These are phyloP conservation scores for Morpho helenor DNA, from an alignment of 2,888 invertebrate species.

Conservation along the genomic window DNA sequence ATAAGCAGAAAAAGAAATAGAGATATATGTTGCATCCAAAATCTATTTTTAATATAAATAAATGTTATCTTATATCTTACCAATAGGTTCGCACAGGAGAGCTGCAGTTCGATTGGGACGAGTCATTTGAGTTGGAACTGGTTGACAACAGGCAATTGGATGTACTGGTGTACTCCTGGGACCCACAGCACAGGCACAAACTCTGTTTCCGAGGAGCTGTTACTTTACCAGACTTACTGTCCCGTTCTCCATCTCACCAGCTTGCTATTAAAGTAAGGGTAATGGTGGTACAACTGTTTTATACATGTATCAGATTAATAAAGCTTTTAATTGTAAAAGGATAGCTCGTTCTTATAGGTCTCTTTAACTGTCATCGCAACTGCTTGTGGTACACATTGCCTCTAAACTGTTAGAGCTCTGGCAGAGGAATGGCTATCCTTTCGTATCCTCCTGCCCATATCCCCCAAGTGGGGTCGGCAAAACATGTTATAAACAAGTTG, in stretches of 20 bases:
- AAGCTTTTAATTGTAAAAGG: too few relatives aligned
- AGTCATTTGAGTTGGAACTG: conserved; percentile 97
- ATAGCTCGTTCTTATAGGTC: too few relatives aligned
- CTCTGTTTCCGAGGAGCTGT: conserved; percentile 96
- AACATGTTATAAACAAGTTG: too few relatives aligned
- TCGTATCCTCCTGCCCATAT: too few relatives aligned
- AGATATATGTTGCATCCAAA: not conserved
- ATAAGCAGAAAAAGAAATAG: too few relatives aligned
- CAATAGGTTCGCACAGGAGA: conserved; percentile 91
- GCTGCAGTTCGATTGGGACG: conserved; percentile 99
- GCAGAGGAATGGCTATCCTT: too few relatives aligned
- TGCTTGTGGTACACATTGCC: too few relatives aligned
- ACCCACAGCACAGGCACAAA: conserved; percentile 98
- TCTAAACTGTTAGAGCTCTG: too few relatives aligned
- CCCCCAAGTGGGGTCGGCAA: too few relatives aligned
- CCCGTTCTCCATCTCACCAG: conserved; percentile 91
- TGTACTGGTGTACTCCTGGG: conserved; percentile 99
- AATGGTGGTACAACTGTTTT: not conserved
- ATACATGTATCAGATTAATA: not conserved
- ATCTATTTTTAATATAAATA: not conserved
- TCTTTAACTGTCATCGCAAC: too few relatives aligned
- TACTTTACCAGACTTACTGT: conserved; percentile 88
- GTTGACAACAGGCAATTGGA: conserved; percentile 97
- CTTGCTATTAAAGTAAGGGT: conserved; percentile 90
- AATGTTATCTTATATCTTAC: not conserved